These are phyloP conservation scores for Rhynchonycteris naso DNA, from an alignment of 2,797 vertebrate species.

Conservation along the genomic window DNA sequence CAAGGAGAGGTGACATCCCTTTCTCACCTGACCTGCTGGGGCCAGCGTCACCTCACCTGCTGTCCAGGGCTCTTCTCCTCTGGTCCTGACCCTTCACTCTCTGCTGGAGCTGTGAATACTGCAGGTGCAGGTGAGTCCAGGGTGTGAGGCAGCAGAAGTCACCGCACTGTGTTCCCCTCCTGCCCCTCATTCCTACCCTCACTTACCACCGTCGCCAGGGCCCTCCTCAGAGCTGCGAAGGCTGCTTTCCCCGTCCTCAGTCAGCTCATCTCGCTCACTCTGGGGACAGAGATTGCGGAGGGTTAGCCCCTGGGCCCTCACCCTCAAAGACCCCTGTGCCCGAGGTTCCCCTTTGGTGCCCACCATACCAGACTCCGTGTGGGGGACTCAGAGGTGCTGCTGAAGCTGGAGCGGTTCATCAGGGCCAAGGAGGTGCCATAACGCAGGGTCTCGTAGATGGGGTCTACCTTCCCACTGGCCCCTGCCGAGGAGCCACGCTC, in stretches of 20 bases:
- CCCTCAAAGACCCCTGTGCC: background rate
- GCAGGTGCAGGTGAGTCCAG: background rate
- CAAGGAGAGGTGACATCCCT: background rate
- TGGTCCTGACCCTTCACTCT: constrained; percentile 63
- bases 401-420: constrained; percentile 93
- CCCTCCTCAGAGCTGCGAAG: constrained; percentile 87
- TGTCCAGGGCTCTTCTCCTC: constrained; percentile 81
- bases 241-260: constrained; percentile 88
- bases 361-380: constrained; percentile 91
- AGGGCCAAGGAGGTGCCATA: constrained; percentile 94
- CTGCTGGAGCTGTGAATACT: constrained; percentile 63
- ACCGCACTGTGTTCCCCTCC: background rate
- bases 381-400: constrained; percentile 93
- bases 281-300: constrained; percentile 66
- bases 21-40: background rate
- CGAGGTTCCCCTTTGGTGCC: background rate
- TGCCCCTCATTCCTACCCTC: constrained; percentile 58
- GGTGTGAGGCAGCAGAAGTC: background rate
- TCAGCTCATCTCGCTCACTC: constrained; percentile 88
- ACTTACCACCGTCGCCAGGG: constrained; percentile 86
- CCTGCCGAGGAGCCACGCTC: constrained; percentile 69
- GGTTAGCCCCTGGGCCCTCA: background rate
- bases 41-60: constrained; percentile 70
- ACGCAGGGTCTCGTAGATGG: constrained; percentile 93
- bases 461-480: constrained; percentile 87